A percentile compares a stretch with the other conserved stretches of the same genome.
phyloP scores from a whole-genome alignment of 2,888 invertebrate genomes.

The Pterobdella sp. region DNA sequence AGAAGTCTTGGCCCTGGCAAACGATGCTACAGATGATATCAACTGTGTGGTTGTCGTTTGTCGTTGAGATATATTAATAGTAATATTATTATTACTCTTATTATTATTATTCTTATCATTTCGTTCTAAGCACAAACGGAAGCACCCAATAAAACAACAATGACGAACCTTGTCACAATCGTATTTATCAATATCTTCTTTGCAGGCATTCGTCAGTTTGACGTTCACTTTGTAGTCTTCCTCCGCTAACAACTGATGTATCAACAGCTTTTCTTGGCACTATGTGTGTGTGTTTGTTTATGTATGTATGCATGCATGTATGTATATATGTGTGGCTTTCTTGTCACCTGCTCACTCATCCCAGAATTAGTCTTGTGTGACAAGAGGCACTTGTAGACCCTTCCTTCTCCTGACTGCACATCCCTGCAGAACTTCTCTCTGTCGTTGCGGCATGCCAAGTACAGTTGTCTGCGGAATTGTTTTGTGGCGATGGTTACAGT shows the following conservation, averaged over 20 bases:
- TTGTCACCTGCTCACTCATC: constrained; percentile 54
- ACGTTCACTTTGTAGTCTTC: constrained; percentile 71
- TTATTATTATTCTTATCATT: too few species aligned
- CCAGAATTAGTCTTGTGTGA: constrained; percentile 69
- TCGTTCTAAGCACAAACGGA: background rate
- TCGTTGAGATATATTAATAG: background rate
- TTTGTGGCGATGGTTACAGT: too few species aligned
- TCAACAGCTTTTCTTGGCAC: constrained; percentile 74
- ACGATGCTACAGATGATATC: constrained; percentile 60
- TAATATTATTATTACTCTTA: background rate
- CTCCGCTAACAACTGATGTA: constrained; percentile 77
- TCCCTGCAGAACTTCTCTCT: constrained; percentile 65
- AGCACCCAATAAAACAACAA: background rate
- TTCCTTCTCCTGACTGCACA: constrained; percentile 68
- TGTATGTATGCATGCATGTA: background rate
- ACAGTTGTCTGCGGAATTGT: constrained; percentile 66
- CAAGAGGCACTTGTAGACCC: constrained; percentile 79
- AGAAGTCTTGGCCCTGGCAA: constrained; percentile 67
- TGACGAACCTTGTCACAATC: constrained; percentile 59
- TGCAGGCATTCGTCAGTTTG: constrained; percentile 78
- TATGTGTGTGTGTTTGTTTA: constrained; percentile 40
- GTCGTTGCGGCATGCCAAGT: constrained; percentile 78
- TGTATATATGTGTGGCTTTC: background rate
- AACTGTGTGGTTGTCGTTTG: background rate
- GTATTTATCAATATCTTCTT: constrained; percentile 75